Evolutionary conservation across 2,888 invertebrate species (phyloP).

Genomic region (Acleris literana): DNA sequence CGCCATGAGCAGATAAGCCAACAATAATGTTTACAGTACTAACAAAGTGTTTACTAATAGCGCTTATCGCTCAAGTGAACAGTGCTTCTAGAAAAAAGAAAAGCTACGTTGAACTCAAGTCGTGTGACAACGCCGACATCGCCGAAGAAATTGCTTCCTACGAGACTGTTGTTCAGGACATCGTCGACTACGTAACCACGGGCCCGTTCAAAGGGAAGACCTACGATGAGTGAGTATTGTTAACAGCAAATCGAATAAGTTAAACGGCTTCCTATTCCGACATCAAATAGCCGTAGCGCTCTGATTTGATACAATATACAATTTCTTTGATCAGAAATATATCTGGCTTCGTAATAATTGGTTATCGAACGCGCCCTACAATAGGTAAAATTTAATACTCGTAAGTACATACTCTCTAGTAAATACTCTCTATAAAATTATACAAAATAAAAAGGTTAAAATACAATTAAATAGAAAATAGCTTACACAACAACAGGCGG

Average conservation of each 20-base stretch:
- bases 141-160: constrained; percentile 85
- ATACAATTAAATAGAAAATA: no score
- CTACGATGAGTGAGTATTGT: constrained; percentile 77
- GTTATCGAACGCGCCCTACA: neutral
- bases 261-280: constrained; percentile 14
- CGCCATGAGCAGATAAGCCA: constrained; percentile 18
- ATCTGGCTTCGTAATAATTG: neutral
- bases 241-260: constrained; percentile 30
- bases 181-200: constrained; percentile 74
- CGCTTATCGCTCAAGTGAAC: constrained; percentile 40
- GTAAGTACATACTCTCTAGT: no score
- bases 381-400: no score
- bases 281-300: neutral
- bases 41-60: constrained; percentile 35
- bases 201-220: constrained; percentile 84
- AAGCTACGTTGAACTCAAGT: constrained; percentile 46
- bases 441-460: no score
- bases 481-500: no score
- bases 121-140: constrained; percentile 54
- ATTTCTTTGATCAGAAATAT: neutral
- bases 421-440: no score
- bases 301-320: neutral
- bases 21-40: constrained; percentile 26
- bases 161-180: constrained; percentile 72
- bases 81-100: constrained; percentile 43